Evolutionary conservation across 2,113 vertebrate species (phyloP).

Genomic region (Chaetops frenatus): DNA sequence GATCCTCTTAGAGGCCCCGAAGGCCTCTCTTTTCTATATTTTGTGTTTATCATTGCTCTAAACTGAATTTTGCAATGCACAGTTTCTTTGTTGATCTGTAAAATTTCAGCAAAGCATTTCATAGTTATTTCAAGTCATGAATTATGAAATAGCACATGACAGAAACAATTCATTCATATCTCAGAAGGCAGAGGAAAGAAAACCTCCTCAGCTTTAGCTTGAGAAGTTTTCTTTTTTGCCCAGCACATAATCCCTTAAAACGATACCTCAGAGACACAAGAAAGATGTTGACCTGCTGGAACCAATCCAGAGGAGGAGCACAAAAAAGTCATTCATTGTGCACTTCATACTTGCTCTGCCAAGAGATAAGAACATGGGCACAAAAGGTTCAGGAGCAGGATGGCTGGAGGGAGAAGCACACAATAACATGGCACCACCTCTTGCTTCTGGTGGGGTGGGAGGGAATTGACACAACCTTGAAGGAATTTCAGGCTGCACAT

Average conservation of each 20-base stretch:
- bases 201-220: neutral
- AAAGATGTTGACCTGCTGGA: neutral
- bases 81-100: neutral
- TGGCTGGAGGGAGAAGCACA: neutral
- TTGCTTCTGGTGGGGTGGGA: neutral
- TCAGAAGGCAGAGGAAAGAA: neutral
- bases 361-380: rapidly evolving
- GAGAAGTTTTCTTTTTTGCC: neutral
- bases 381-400: neutral
- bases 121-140: neutral
- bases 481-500: neutral
- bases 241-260: neutral
- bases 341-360: neutral
- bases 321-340: rapidly evolving
- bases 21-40: neutral
- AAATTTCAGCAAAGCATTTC: neutral
- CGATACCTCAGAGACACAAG: neutral
- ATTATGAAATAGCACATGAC: neutral
- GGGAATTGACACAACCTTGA: neutral
- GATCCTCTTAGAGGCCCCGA: neutral
- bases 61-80: neutral
- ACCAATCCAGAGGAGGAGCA: neutral
- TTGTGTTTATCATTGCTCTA: neutral
- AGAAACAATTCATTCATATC: neutral
- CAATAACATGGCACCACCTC: neutral